A percentile compares a stretch with the other conserved stretches of the same genome.
Evolutionary conservation across 2,888 invertebrate genomes (phyloP).

Genomic region (Hirtodrosophila histrioides): DNA sequence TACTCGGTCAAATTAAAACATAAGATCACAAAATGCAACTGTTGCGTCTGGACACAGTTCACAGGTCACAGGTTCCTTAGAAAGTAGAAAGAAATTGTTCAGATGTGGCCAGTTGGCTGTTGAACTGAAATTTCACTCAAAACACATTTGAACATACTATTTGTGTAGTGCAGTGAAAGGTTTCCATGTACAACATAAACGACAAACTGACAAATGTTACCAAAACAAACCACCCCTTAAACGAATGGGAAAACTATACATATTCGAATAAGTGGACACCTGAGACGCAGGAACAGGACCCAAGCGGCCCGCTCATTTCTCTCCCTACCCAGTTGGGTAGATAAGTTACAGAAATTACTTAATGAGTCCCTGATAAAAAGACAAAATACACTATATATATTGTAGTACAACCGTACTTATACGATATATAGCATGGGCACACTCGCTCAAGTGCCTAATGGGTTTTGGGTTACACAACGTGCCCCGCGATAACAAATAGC

Average conservation of each 20-base stretch:
- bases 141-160: constrained; percentile 50
- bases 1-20: constrained; percentile 52
- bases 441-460: constrained; percentile 73
- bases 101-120: constrained; percentile 20
- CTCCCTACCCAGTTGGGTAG: constrained; percentile 30
- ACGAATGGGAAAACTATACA: constrained; percentile 30
- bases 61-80: constrained; percentile 35
- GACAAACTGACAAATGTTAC: constrained; percentile 69
- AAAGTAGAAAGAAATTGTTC: constrained; percentile 50
- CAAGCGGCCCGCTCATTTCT: constrained; percentile 40
- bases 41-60: constrained; percentile 37
- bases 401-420: constrained; percentile 6
- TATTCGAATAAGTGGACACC: constrained; percentile 66
- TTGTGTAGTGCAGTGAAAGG: constrained; percentile 44
- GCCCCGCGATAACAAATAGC: constrained; percentile 69
- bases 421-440: constrained; percentile 3
- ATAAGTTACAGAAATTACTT: constrained; percentile 74
- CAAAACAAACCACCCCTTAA: constrained; percentile 81
- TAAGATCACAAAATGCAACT: constrained; percentile 53
- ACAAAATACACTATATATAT: constrained; percentile 17
- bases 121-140: constrained; percentile 60
- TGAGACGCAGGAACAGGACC: constrained; percentile 54
- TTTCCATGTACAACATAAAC: constrained; percentile 18
- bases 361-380: constrained; percentile 72
- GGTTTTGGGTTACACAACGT: constrained; percentile 76